phyloP scores from a whole-genome alignment of 2,113 vertebrate genomes.

The Chunga burmeisteri region DNA sequence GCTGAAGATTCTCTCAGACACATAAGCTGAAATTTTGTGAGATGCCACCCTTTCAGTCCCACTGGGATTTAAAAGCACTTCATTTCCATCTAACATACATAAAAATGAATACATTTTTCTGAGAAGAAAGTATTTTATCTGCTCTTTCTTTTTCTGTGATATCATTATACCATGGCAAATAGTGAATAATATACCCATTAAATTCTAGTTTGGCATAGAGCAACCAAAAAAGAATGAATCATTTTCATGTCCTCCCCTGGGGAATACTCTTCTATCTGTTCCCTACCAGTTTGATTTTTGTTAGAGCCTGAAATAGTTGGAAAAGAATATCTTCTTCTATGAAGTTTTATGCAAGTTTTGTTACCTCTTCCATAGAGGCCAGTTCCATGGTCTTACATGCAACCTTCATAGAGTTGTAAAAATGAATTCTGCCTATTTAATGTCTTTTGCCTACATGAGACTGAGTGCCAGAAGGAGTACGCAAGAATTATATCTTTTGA shows the following conservation, averaged over 20 bases:
- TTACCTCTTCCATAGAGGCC: background rate
- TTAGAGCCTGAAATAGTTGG: background rate
- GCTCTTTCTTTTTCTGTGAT: background rate
- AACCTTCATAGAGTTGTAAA: background rate
- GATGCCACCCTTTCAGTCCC: background rate
- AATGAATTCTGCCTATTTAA: background rate
- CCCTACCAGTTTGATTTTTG: background rate
- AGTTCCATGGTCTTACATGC: background rate
- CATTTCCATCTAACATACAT: background rate
- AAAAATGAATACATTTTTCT: background rate
- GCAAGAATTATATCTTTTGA: background rate
- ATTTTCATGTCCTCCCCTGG: background rate
- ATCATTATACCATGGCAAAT: background rate
- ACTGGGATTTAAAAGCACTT: background rate
- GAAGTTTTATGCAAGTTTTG: conserved; percentile 19
- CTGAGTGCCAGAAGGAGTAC: background rate
- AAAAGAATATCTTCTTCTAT: background rate
- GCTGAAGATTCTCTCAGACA: background rate
- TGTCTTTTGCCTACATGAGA: background rate
- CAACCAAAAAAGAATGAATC: background rate
- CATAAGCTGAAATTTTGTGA: background rate
- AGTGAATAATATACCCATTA: background rate
- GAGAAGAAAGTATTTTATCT: background rate
- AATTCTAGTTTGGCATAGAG: background rate
- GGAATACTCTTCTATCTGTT: background rate